Percentiles rank a stretch among this genome's conserved stretches.
Evolutionary conservation across 2,797 vertebrate species (phyloP).

Genomic region (Gastrophryne carolinensis): DNA sequence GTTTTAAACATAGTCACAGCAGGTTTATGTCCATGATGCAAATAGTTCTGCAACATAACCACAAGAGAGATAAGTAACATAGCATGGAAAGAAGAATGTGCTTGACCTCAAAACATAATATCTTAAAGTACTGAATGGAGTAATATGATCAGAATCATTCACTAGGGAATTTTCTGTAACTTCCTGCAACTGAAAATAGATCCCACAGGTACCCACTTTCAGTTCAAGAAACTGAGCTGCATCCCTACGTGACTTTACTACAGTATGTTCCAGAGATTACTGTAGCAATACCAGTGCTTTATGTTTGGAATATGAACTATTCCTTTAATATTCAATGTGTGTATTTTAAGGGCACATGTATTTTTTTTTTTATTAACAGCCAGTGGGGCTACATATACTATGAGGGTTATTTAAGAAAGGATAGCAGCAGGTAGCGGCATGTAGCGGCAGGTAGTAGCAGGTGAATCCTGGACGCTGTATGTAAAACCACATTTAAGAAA

Average conservation of each 20-base stretch:
- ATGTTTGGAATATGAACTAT: too few species aligned
- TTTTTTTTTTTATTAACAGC: too few species aligned
- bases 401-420: too few species aligned
- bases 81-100: conserved; percentile 13
- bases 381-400: too few species aligned
- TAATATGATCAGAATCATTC: neutral
- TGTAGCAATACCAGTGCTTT: too few species aligned
- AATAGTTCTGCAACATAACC: neutral
- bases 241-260: conserved; percentile 19
- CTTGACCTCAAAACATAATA: conserved; percentile 27
- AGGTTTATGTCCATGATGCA: neutral
- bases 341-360: neutral
- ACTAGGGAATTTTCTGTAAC: conserved; percentile 31
- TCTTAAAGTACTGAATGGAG: conserved; percentile 10
- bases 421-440: too few species aligned
- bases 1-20: conserved; percentile 29
- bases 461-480: too few species aligned
- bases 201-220: neutral
- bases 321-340: neutral
- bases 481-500: too few species aligned
- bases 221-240: conserved; percentile 22
- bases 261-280: too few species aligned
- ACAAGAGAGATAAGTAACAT: conserved; percentile 6
- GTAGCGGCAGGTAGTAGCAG: too few species aligned
- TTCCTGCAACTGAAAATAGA: neutral